Base-by-base conservation (phyloP, 2,888 invertebrate genomes). In the Teleiodes luculella region DNA sequence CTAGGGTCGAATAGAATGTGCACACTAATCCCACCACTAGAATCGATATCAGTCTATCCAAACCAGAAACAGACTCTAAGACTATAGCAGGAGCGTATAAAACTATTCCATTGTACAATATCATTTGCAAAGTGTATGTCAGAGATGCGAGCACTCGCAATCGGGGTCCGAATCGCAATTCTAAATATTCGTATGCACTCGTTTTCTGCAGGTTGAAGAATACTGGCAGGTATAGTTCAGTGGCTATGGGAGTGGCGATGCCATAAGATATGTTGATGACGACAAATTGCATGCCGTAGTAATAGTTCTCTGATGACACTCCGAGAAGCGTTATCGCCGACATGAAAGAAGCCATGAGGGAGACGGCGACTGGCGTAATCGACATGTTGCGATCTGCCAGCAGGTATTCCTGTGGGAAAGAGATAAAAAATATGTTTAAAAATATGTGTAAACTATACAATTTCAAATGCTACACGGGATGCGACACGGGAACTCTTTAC, bases 161-260 rank as follows among this genome's bases (percentile, higher is more conserved):
- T 4, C 86, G 85, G 59, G 92, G 91, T 2, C 97, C 96, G 76
- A 98, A 98, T 60, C 98, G 90, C 66, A 92, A 88, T 77, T 98
- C 97, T 70, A 98, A 90, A 78, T 98, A 98, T 94, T 97, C 96
- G 75, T 97, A 98, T 52, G 96, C 95, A 77, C 96, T 96, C n/a
- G 95, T 94, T 58, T 93, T 93, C 77, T 95, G 94, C 7, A 96
- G 86, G 59, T 94, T 93, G 75, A 94, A 96, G 79, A 97, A 97
- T 36, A 97, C 96, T 35, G 97, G 97, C 56, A 97, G 86, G 78
- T 95, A 97, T 37, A 95, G 78, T 71, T 93, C 93, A 18, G 94
- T 94, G 3, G 93, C 94, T 48, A 96, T 91, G 0, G 96, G 95
- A 1, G 96, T 96, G 6, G 94, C 94, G 13, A 96, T 65, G 20